Conservation (phyloP, 1,140 invertebrate species). For the Calephelis virginiensis region DNA sequence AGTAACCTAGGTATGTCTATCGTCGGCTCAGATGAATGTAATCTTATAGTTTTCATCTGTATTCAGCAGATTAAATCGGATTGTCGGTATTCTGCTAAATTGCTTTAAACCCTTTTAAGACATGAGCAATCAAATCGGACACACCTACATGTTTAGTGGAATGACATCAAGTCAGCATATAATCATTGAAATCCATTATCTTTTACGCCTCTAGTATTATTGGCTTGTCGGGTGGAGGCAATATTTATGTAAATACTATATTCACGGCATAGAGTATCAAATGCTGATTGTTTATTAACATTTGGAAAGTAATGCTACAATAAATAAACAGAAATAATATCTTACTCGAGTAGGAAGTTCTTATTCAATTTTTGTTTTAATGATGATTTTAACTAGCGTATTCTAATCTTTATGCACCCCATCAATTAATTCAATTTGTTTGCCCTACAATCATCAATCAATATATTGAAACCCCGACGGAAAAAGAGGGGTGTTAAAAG, state of each 20-base stretch:
- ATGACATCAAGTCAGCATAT: conserved; percentile 19
- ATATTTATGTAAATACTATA: conserved; percentile 33
- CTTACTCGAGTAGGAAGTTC: neutral
- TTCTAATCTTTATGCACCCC: too few relatives aligned
- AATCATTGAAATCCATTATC: conserved; percentile 31
- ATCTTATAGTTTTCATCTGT: conserved; percentile 10
- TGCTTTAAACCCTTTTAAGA: conserved; percentile 25
- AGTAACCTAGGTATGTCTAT: neutral
- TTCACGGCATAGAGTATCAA: conserved; percentile 14
- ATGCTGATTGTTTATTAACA: conserved; percentile 21
- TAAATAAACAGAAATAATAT: conserved; percentile 4
- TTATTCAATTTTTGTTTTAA: too few relatives aligned
- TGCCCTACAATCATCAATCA: too few relatives aligned
- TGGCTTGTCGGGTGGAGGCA: conserved; percentile 22
- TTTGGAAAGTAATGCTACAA: neutral
- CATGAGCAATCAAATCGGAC: conserved; percentile 19
- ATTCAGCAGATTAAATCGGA: neutral
- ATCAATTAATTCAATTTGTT: too few relatives aligned
- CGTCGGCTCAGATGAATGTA: neutral
- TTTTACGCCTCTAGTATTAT: conserved; percentile 27
- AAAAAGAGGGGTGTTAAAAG: too few relatives aligned
- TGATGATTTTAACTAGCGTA: too few relatives aligned
- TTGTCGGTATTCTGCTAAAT: conserved; percentile 20
- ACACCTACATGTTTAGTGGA: conserved; percentile 25
- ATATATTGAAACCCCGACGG: too few relatives aligned